These are phyloP conservation scores for Sphenopsis melanotis DNA, from an alignment of 2,797 vertebrate genomes.

Conservation along the genomic window DNA sequence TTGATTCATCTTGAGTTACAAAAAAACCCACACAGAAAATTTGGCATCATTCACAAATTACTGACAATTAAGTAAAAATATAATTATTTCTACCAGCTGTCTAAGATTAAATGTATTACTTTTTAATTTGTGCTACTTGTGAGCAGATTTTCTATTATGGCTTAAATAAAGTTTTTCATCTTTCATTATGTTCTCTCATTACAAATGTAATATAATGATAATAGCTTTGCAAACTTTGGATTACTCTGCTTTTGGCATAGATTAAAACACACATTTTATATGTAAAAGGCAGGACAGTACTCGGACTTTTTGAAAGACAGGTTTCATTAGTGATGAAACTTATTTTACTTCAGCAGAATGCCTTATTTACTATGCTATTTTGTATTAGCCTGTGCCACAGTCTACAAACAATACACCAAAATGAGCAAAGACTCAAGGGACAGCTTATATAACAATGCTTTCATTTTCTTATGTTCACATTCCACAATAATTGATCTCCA, in stretches of 20 bases:
- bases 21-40: not conserved
- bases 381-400: slow-evolving; percentile 30
- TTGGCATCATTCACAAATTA: slow-evolving; percentile 60
- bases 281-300: slow-evolving; percentile 23
- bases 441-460: slow-evolving; percentile 65
- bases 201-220: slow-evolving; percentile 76
- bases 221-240: slow-evolving; percentile 68
- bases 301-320: slow-evolving; percentile 46
- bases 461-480: slow-evolving; percentile 45
- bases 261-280: slow-evolving; percentile 72
- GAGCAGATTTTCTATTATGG: slow-evolving; percentile 68
- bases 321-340: slow-evolving; percentile 54
- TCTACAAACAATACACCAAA: slow-evolving; percentile 60
- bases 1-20: slow-evolving; percentile 47
- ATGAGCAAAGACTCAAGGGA: slow-evolving; percentile 64
- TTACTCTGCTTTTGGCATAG: slow-evolving; percentile 63
- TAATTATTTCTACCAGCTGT: slow-evolving; percentile 71
- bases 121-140: slow-evolving; percentile 72
- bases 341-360: slow-evolving; percentile 56
- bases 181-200: slow-evolving; percentile 72
- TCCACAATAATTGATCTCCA: slow-evolving; percentile 72
- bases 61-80: slow-evolving; percentile 70
- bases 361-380: slow-evolving; percentile 65
- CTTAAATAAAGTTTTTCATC: slow-evolving; percentile 76
- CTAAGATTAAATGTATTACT: slow-evolving; percentile 70